These are phyloP conservation scores for Drosophila yakuba DNA, from an alignment of 1,140 invertebrate genomes.

Conservation along the genomic window DNA sequence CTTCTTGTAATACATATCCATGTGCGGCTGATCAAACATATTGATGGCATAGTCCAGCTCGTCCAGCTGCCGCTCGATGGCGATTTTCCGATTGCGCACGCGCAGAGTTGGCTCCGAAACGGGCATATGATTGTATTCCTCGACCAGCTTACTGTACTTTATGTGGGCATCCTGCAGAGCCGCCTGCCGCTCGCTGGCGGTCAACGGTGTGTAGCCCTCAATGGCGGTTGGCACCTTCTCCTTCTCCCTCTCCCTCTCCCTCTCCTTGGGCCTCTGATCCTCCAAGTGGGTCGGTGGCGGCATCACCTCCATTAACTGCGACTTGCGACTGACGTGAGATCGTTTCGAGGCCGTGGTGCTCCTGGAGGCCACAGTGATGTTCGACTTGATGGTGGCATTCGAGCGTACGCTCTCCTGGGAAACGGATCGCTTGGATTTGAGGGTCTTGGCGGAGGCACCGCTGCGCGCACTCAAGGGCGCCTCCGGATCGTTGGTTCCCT, in stretches of 20 bases:
- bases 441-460: not conserved
- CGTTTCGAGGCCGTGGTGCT: not conserved
- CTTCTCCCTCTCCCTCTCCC: not conserved
- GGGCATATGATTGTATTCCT: conserved; percentile 49
- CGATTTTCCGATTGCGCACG: conserved; percentile 32
- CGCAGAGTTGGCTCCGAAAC: conserved; percentile 44
- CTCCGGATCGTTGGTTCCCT: not conserved
- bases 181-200: not conserved
- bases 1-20: conserved; percentile 34
- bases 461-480: conserved; percentile 30
- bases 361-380: conserved; percentile 4
- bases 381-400: conserved; percentile 25
- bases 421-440: conserved; percentile 5
- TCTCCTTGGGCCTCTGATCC: not conserved
- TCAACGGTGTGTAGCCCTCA: conserved; percentile 28
- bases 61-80: conserved; percentile 43
- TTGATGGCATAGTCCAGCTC: conserved; percentile 51
- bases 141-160: conserved; percentile 33
- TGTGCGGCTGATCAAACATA: conserved; percentile 45
- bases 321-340: conserved; percentile 2
- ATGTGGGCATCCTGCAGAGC: conserved; percentile 27
- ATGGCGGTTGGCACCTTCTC: not conserved
- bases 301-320: conserved; percentile 23
- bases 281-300: conserved; percentile 15
- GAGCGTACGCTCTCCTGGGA: conserved; percentile 37